phyloP scores from a whole-genome alignment of 2,797 vertebrate species.

The Tenualosa ilisha region DNA sequence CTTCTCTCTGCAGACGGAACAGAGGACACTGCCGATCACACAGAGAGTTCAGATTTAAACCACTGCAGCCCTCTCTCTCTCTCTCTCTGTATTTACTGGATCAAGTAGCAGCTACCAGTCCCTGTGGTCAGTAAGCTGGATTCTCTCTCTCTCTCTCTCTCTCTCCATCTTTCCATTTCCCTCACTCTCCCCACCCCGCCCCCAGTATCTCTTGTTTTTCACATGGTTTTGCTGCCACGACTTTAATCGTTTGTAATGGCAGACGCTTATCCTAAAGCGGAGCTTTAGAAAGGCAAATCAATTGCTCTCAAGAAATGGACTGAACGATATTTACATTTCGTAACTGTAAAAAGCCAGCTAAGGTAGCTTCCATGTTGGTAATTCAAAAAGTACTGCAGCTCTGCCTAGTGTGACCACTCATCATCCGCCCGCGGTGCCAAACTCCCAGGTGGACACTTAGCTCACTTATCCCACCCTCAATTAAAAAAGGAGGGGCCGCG shows the following conservation, averaged over 20 bases:
- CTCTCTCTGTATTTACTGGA: slow-evolving; percentile 65
- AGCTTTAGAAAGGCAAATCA: background rate
- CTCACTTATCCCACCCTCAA: slow-evolving; percentile 58
- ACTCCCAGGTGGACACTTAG: slow-evolving; percentile 50
- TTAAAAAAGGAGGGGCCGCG: slow-evolving; percentile 55
- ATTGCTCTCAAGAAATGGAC: slow-evolving; percentile 4
- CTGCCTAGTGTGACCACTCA: background rate
- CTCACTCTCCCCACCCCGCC: background rate
- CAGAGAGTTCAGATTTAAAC: slow-evolving; percentile 45
- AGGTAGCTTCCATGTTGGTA: background rate
- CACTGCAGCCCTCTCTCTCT: slow-evolving; percentile 25
- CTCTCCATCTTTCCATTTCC: background rate
- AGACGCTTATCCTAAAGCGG: background rate
- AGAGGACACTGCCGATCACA: slow-evolving; percentile 53
- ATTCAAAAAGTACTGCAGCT: background rate
- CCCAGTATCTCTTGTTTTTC: background rate
- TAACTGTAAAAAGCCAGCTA: slow-evolving; percentile 1
- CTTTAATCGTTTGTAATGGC: slow-evolving; percentile 9
- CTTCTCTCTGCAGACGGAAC: slow-evolving; percentile 45
- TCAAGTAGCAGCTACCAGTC: slow-evolving; percentile 60
- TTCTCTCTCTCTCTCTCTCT: slow-evolving; percentile 42
- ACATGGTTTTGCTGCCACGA: background rate
- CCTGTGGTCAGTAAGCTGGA: slow-evolving; percentile 68
- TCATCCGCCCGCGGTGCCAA: background rate
- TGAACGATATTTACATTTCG: slow-evolving; percentile 16